Base-by-base conservation (phyloP, 2,888 invertebrate genomes). In the Sphecodes monilicornis region DNA sequence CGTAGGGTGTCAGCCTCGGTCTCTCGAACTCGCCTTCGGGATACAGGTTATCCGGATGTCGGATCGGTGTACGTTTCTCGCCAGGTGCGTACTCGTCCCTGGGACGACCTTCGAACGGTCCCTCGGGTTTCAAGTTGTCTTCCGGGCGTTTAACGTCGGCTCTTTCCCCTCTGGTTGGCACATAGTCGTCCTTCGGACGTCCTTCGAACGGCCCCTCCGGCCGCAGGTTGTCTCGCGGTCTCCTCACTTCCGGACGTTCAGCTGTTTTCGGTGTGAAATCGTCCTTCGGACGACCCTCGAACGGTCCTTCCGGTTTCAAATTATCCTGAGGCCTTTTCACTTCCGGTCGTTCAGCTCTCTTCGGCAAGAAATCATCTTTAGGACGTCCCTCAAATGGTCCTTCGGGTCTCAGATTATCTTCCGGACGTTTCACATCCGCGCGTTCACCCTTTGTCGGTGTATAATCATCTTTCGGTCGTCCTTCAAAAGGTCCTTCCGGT, bases 71-170 rank as follows among this genome's bases (percentile, higher is more conserved):
- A 39, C 95, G 95, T 90, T 95, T 95, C 93, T 95, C 89, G 74
- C 95, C 95, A 8, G 95, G 95, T 3, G 92, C 94, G 94, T 80
- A 94, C 1, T 66, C 69, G 0, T 82, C 73, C 50, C 90, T 92
- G 26, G 92, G 92, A 0, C 88, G 83, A 0, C 94, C 91, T 94
- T 96, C 96, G 95, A 96, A 91, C 0, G 96, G 95, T n/a, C 96
- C 96, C 93, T 96, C 97, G 0, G 96, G 96, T 89, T 95, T 95
- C 0, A 97, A 94, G 87, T 96, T 96, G 85, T 96, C 96, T 82
- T 95, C 93, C 0, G 95, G 95, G 91, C 95, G 95, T 87, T 91
- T 93, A 3, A 92, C 84, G 5, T 90, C 90, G 0, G 92, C 90
- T 1, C 93, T 87, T 75, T 93, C 93, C 72, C 95, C 92, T 87